These are phyloP conservation scores for Microhierax caerulescens DNA, from an alignment of 2,797 vertebrate species.

Conservation along the genomic window DNA sequence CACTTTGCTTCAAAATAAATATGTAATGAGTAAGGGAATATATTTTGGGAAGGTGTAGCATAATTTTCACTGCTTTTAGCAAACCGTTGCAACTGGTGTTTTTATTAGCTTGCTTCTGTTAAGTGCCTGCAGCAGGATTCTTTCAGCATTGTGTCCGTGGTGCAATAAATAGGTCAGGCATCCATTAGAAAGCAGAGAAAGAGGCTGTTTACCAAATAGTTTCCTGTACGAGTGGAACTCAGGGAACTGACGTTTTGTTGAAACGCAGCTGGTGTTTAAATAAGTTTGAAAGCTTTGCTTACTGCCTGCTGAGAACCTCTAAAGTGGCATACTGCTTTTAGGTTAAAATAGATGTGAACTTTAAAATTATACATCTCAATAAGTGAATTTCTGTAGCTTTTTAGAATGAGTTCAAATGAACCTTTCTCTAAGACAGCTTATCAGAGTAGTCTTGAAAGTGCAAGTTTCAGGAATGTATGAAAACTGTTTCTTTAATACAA, in stretches of 20 bases:
- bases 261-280: slow-evolving; percentile 68
- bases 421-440: not conserved
- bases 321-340: slow-evolving; percentile 38
- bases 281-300: slow-evolving; percentile 66
- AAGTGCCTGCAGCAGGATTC: slow-evolving; percentile 64
- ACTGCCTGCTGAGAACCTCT: slow-evolving; percentile 55
- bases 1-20: not conserved
- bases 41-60: not conserved
- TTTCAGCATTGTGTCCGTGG: slow-evolving; percentile 53
- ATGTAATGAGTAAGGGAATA: not conserved
- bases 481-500: not conserved
- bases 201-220: slow-evolving; percentile 66
- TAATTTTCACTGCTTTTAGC: slow-evolving; percentile 19
- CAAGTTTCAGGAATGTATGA: not conserved
- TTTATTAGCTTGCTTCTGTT: slow-evolving; percentile 61
- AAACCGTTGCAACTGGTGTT: not conserved
- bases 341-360: slow-evolving; percentile 21
- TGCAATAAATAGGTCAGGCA: slow-evolving; percentile 72
- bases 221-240: slow-evolving; percentile 65
- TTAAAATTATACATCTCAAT: slow-evolving; percentile 24
- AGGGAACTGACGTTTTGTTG: slow-evolving; percentile 64
- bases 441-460: not conserved
- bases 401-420: not conserved
- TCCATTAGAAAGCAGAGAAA: slow-evolving; percentile 64
- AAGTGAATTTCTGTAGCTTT: not conserved